Percentiles rank a stretch among this genome's conserved stretches.
These are phyloP conservation scores for Montipora foliosa DNA, from an alignment of 64 coral and sea anemone species.

Conservation along the genomic window DNA sequence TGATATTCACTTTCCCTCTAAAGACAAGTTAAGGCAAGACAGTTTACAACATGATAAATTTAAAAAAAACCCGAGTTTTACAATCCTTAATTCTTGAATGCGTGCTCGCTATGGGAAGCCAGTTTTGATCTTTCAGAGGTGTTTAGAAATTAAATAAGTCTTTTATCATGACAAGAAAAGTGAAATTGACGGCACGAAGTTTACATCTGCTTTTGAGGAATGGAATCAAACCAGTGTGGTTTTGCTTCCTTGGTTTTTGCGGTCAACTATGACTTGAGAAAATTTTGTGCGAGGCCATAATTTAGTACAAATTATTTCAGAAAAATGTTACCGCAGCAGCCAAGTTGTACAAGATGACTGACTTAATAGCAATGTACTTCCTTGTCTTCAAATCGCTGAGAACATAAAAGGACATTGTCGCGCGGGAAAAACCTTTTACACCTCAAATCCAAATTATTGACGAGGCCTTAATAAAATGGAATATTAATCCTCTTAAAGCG, in stretches of 20 bases:
- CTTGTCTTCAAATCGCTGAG: neutral
- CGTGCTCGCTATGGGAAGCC: neutral
- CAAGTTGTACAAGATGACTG: neutral
- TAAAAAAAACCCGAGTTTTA: neutral
- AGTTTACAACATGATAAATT: neutral
- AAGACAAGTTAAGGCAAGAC: no score
- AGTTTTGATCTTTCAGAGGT: constrained; percentile 19
- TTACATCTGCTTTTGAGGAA: constrained; percentile 27
- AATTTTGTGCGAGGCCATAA: neutral
- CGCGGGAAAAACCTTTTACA: neutral
- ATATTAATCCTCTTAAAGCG: neutral
- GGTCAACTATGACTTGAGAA: neutral
- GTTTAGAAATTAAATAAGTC: constrained; percentile 24
- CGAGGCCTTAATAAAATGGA: neutral
- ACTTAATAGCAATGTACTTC: neutral
- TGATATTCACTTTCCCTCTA: no score
- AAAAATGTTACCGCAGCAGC: neutral
- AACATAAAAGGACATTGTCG: neutral
- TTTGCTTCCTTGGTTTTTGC: constrained; percentile 8
- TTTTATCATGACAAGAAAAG: constrained; percentile 13
- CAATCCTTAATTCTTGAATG: constrained; percentile 25
- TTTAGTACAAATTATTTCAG: neutral
- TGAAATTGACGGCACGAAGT: constrained; percentile 12
- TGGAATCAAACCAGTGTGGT: neutral
- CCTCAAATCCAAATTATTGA: neutral